A percentile compares a stretch with the other conserved stretches of the same genome.
These are phyloP conservation scores for Corydoras sp. DNA, from an alignment of 2,113 vertebrate species.

Conservation along the genomic window DNA sequence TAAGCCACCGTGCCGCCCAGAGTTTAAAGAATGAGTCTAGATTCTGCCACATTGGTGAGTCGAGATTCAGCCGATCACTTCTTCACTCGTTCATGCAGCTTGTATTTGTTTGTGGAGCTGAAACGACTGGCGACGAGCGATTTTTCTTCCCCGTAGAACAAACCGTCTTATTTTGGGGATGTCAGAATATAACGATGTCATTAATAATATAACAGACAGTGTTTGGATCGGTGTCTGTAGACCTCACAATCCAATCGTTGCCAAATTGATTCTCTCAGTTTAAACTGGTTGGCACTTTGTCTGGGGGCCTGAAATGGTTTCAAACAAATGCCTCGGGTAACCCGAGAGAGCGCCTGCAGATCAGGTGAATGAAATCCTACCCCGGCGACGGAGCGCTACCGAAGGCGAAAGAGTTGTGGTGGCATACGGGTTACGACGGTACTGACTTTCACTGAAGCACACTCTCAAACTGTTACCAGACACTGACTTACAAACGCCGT, in stretches of 20 bases:
- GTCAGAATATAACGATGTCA: background rate
- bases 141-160: too few species aligned
- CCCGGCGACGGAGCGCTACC: slow-evolving; percentile 37
- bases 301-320: slow-evolving; percentile 24
- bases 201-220: background rate
- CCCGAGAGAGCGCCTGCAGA: slow-evolving; percentile 43
- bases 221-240: slow-evolving; percentile 8
- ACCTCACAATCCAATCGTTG: slow-evolving; percentile 9
- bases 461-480: slow-evolving; percentile 46
- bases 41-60: too few species aligned
- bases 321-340: slow-evolving; percentile 36
- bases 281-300: slow-evolving; percentile 22
- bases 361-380: slow-evolving; percentile 49
- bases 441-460: slow-evolving; percentile 40
- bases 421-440: slow-evolving; percentile 29
- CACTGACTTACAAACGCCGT: slow-evolving; percentile 47
- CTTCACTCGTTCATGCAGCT: too few species aligned
- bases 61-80: too few species aligned
- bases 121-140: too few species aligned
- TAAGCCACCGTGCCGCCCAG: too few species aligned
- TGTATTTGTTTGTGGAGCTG: too few species aligned
- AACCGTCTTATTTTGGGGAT: background rate
- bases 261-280: slow-evolving; percentile 6
- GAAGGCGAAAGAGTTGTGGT: slow-evolving; percentile 23
- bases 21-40: too few species aligned